Evolutionary conservation across 2,797 vertebrate species (phyloP).

Genomic region (Mormyrops boulengeri): DNA sequence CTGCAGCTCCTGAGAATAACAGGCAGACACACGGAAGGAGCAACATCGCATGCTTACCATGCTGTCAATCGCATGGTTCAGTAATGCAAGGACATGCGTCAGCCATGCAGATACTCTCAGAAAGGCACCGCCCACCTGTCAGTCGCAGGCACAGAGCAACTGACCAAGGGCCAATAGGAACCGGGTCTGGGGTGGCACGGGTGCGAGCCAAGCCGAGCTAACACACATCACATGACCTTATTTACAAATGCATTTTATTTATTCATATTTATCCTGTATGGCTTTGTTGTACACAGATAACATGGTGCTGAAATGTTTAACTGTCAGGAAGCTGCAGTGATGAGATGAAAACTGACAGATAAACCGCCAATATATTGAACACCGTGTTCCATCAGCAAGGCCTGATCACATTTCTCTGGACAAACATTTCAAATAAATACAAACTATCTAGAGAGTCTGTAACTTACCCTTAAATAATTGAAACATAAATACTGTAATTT

Average conservation of each 20-base stretch:
- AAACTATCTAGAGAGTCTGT: conserved; percentile 38
- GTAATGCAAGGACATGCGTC: not conserved
- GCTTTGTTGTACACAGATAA: conserved; percentile 48
- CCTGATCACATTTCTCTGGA: conserved; percentile 28
- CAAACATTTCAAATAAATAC: conserved; percentile 28
- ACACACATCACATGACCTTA: conserved; percentile 6
- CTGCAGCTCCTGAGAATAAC: not conserved
- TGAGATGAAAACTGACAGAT: conserved; percentile 29
- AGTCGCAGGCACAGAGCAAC: not conserved
- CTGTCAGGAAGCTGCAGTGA: conserved; percentile 36
- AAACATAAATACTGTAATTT: conserved; percentile 57
- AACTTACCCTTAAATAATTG: conserved; percentile 29
- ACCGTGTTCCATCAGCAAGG: conserved; percentile 34
- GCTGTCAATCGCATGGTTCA: not conserved
- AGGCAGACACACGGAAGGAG: not conserved
- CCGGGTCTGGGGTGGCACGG: not conserved
- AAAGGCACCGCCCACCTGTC: not conserved
- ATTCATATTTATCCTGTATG: conserved; percentile 58
- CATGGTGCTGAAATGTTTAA: conserved; percentile 27
- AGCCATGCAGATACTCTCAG: not conserved
- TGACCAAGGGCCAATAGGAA: not conserved
- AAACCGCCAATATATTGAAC: conserved; percentile 34
- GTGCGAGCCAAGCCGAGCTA: not conserved
- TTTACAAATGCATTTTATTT: conserved; percentile 38
- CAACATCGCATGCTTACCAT: not conserved